Conservation (phyloP, 2,888 invertebrate genomes). For the Lacanobia wlatinum region DNA sequence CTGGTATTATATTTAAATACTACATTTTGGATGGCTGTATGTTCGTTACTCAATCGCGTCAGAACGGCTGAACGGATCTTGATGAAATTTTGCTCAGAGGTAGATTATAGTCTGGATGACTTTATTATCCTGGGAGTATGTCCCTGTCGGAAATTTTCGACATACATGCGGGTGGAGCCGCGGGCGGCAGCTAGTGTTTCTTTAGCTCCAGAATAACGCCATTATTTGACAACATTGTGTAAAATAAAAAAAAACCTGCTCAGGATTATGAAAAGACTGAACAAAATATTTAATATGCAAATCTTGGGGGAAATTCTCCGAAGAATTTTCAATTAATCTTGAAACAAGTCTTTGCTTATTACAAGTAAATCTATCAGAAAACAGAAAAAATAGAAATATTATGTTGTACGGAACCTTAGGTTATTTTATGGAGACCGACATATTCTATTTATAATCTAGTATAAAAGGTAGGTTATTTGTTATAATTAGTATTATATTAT, state of each 20-base stretch:
- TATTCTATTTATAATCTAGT: constrained; percentile 66
- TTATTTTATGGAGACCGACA: background rate
- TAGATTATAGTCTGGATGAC: too few relatives aligned
- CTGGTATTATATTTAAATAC: too few relatives aligned
- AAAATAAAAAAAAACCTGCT: background rate
- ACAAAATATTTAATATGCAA: constrained; percentile 15
- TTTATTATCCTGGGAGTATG: too few relatives aligned
- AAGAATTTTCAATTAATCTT: constrained; percentile 19
- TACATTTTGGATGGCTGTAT: too few relatives aligned
- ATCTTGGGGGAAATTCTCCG: constrained; percentile 3
- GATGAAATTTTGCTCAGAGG: too few relatives aligned
- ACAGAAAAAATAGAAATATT: background rate
- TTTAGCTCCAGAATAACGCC: background rate
- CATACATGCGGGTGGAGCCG: too few relatives aligned
- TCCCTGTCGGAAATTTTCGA: too few relatives aligned
- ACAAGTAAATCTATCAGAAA: constrained; percentile 5
- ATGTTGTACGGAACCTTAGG: constrained; percentile 45
- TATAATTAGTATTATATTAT: constrained; percentile 79
- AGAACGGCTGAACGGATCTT: too few relatives aligned
- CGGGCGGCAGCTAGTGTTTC: too few relatives aligned
- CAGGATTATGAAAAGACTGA: background rate
- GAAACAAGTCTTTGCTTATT: background rate
- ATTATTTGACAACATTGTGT: background rate
- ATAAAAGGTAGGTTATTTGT: constrained; percentile 82
- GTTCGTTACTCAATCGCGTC: too few relatives aligned